Percentiles rank a stretch among this genome's conserved stretches.
These are phyloP conservation scores for Sphyrna mokarran DNA, from an alignment of 2,113 vertebrate species.

Conservation along the genomic window DNA sequence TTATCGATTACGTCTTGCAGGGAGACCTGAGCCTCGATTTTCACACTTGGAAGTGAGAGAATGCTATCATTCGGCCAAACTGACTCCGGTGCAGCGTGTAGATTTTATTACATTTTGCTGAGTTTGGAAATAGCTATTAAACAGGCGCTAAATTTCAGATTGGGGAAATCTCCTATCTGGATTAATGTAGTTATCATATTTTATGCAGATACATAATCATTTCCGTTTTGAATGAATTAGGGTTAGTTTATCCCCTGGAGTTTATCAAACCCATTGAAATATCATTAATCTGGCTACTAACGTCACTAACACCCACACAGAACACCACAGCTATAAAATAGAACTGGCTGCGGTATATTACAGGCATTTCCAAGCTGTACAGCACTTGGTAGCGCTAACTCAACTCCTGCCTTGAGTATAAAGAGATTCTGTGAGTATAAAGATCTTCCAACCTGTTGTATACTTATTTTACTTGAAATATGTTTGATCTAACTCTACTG, in stretches of 20 bases:
- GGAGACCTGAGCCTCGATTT: not conserved
- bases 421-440: not conserved
- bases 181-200: not conserved
- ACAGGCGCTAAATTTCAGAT: not conserved
- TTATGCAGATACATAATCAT: not conserved
- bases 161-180: not conserved
- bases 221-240: not conserved
- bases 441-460: not conserved
- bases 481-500: not conserved
- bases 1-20: not conserved
- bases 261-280: not conserved
- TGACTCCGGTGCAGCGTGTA: not conserved
- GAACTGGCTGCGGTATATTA: not conserved
- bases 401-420: not conserved
- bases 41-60: not conserved
- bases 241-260: not conserved
- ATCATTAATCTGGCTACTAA: constrained; percentile 55
- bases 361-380: not conserved
- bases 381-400: not conserved
- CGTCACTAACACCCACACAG: constrained; percentile 52
- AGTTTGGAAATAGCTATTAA: not conserved
- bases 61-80: too few species aligned
- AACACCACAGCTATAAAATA: not conserved
- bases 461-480: not conserved
- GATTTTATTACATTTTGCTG: not conserved